Evolutionary conservation across 2,888 invertebrate species (phyloP), one percentile per base, ranked within the genome.

Genomic region (Caenorhabditis doughertyi): DNA sequence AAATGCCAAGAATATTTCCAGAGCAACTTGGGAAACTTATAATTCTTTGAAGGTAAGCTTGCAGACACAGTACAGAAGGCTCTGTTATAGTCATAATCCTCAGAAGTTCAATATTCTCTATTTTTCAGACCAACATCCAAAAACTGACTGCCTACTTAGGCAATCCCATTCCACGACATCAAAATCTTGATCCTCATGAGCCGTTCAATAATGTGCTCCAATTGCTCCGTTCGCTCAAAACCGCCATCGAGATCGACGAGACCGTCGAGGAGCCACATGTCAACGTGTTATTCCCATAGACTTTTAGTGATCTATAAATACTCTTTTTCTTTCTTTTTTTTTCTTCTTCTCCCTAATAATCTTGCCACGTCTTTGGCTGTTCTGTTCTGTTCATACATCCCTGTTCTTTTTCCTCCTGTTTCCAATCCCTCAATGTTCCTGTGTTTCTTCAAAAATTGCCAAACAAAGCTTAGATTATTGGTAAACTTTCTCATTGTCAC

Each of bases 221-320:
- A 7, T 35, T 81, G 29, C 71, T 81, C 23, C 64, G 76, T 2
- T 71, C 71, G 13, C 65, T 81, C 21, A 81, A 76, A 53, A 58
- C 44, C 2, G 60, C 60, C 21, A 76, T 76, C 18, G 81, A 81
- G 35, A 16, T 53, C n/a, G 65, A 71, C 35, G 71, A 64, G 21
- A 49, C 68, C n/a, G 35, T n/a, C 39, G 76, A 76, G 3, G 81
- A 81, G 18, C 71, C 56, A 16, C 62, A 81, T 58, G 77, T 81
- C 18, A 81, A 81, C 39, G 72, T 81, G 9, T 56, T 76, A 25
- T 81, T 76, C 11, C 81, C 81, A 2, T 81, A 55, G 74, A 13
- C 8, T 3, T 13, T 47, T 18, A 18, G 18, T 35, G 35, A 35
- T 35, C 9, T 35, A n/a, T n/a, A n/a, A n/a, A 35, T 9, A 5